phyloP scores from a whole-genome alignment of 2,888 invertebrate genomes.

The Tolmerus cingulatus region DNA sequence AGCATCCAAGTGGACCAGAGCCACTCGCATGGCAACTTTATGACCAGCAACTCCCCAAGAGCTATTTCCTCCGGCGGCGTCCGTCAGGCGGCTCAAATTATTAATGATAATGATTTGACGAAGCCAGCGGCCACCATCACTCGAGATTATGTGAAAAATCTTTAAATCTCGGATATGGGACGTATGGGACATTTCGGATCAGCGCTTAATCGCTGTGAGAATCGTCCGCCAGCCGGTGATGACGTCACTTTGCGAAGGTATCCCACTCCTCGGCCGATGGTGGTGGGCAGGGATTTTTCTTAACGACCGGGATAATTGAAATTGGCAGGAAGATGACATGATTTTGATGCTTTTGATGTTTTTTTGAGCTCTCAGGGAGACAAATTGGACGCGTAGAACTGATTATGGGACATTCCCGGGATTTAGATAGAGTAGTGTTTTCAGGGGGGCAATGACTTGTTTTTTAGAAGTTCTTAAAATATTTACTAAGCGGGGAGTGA shows the following conservation, averaged over 20 bases:
- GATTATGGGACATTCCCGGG: background rate
- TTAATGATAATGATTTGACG: conserved; percentile 49
- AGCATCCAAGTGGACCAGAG: background rate
- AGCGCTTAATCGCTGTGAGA: conserved; percentile 36
- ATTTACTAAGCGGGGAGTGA: background rate
- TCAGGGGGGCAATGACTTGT: background rate
- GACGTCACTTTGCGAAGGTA: background rate
- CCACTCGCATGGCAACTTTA: background rate
- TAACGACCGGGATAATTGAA: background rate
- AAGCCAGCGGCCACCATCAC: conserved; percentile 31
- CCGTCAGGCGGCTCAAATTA: conserved; percentile 41
- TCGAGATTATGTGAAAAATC: conserved; percentile 38
- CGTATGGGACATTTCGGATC: conserved; percentile 27
- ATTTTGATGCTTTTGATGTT: background rate
- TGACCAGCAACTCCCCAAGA: background rate
- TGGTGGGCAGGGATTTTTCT: background rate
- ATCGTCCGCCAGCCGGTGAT: background rate
- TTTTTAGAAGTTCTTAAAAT: background rate
- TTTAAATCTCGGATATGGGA: conserved; percentile 42
- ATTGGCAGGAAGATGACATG: background rate
- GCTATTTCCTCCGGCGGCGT: background rate
- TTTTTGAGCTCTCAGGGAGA: background rate
- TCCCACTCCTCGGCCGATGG: background rate
- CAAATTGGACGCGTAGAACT: background rate
- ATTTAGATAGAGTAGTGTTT: background rate